These are phyloP conservation scores for Zeus faber DNA, from an alignment of 2,113 vertebrate genomes.

Conservation along the genomic window DNA sequence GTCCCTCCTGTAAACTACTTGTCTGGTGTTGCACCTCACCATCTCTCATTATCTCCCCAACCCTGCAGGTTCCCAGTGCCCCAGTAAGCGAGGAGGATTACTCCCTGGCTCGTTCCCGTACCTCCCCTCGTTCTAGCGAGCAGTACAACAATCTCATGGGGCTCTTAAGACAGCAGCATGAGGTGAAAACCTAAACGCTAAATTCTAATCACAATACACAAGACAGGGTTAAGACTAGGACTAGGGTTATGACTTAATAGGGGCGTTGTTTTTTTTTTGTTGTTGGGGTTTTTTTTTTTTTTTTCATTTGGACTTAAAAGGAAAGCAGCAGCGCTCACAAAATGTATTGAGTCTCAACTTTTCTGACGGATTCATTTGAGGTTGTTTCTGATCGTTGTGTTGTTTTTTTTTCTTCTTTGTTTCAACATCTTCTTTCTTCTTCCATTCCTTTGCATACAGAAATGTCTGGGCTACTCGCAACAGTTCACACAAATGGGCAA, in stretches of 20 bases:
- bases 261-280: too few species aligned
- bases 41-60: neutral
- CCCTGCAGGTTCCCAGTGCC: conserved; percentile 76
- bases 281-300: too few species aligned
- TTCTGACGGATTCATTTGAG: too few species aligned
- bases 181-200: conserved; percentile 75
- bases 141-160: conserved; percentile 83
- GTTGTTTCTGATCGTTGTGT: neutral
- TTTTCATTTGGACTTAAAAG: too few species aligned
- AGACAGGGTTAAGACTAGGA: too few species aligned
- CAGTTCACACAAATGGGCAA: conserved; percentile 84
- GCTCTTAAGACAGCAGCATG: conserved; percentile 80
- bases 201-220: too few species aligned
- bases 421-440: neutral
- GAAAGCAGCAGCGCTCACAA: too few species aligned
- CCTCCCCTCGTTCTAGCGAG: conserved; percentile 75
- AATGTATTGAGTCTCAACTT: too few species aligned
- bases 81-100: conserved; percentile 85
- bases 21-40: neutral
- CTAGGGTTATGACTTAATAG: too few species aligned
- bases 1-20: neutral
- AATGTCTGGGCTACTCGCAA: conserved; percentile 80
- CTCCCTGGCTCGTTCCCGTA: conserved; percentile 71
- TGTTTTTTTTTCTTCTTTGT: neutral
- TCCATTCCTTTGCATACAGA: conserved; percentile 64